Conservation (phyloP, 2,113 vertebrate species). For the Seriola dumerili region DNA sequence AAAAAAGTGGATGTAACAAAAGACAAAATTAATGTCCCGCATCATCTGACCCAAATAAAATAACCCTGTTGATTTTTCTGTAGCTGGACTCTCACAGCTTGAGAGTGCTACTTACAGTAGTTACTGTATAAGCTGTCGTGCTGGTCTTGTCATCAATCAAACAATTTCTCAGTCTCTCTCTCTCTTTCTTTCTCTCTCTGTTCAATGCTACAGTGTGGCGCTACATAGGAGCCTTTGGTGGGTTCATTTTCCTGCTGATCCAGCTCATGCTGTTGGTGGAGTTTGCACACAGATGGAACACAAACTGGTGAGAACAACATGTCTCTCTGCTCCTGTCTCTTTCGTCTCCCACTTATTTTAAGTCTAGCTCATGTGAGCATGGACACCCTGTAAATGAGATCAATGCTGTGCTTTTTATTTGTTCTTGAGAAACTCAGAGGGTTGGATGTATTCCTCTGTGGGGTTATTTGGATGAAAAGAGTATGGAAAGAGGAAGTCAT, state of each 20-base stretch:
- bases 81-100: neutral
- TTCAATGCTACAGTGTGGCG: conserved; percentile 89
- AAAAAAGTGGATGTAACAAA: neutral
- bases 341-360: neutral
- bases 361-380: neutral
- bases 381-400: conserved; percentile 5
- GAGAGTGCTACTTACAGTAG: neutral
- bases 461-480: conserved; percentile 8
- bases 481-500: conserved; percentile 20
- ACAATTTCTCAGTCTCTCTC: neutral
- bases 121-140: neutral
- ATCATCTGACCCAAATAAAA: neutral
- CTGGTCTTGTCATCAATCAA: conserved; percentile 3
- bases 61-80: neutral
- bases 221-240: conserved; percentile 90
- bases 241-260: conserved; percentile 91
- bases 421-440: conserved; percentile 19
- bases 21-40: neutral
- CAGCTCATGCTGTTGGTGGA: conserved; percentile 95
- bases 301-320: conserved; percentile 91
- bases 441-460: conserved; percentile 1
- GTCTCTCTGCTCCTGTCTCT: neutral
- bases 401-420: conserved; percentile 6
- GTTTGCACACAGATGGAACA: conserved; percentile 98
- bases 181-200: neutral